These are phyloP conservation scores for Ovibos moschatus DNA, from an alignment of 2,113 vertebrate genomes.

Conservation along the genomic window DNA sequence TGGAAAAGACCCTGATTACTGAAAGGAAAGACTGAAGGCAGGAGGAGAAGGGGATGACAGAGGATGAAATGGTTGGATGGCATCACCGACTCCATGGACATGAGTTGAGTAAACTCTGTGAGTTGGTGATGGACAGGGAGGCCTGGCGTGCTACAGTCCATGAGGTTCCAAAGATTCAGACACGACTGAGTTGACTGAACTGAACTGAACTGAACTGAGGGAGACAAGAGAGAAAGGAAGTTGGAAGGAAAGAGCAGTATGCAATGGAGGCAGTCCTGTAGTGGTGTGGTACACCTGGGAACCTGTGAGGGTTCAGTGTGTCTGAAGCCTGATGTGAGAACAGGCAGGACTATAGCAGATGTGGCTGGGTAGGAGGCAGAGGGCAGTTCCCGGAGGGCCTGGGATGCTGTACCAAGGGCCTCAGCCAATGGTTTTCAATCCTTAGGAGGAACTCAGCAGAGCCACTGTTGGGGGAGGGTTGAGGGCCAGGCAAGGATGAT, in stretches of 20 bases:
- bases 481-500: not conserved
- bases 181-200: accelerated
- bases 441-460: not conserved
- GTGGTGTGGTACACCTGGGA: not conserved
- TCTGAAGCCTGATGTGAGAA: not conserved
- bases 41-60: not conserved
- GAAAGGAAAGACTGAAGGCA: not conserved
- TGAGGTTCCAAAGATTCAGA: not conserved
- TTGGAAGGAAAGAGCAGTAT: not conserved
- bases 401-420: no score
- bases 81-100: not conserved
- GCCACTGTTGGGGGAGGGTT: accelerated
- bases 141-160: not conserved
- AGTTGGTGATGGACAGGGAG: not conserved
- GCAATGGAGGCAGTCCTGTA: not conserved
- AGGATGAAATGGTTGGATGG: not conserved
- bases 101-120: not conserved
- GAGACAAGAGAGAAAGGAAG: not conserved
- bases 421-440: not conserved
- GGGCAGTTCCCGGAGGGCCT: not conserved
- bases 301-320: accelerated
- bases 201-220: not conserved
- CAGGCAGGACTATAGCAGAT: no score
- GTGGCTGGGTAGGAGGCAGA: not conserved
- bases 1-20: not conserved